Percentiles rank a stretch among this genome's conserved stretches.
Conservation (phyloP, 2,797 vertebrate genomes). For the Rhynchonycteris naso region DNA sequence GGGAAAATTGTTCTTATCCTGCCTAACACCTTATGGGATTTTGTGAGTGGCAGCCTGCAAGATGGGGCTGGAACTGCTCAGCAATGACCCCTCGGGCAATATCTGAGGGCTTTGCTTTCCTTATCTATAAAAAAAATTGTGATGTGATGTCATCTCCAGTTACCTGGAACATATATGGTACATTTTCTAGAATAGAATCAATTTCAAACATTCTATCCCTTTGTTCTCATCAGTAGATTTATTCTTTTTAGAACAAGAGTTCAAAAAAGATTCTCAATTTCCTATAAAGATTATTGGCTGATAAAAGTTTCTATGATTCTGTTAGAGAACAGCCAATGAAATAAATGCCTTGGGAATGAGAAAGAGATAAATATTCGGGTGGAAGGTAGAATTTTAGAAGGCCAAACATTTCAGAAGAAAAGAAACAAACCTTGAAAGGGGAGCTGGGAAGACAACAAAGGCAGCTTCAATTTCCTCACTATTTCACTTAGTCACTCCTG, state of each 20-base stretch:
- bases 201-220: not conserved
- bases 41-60: not conserved
- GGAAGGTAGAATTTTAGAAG: not conserved
- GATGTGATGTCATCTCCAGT: not conserved
- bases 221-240: not conserved
- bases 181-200: not conserved
- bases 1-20: not conserved
- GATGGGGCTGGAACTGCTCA: not conserved
- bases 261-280: not conserved
- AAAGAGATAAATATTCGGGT: not conserved
- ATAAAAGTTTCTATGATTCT: not conserved
- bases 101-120: not conserved
- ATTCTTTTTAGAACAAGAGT: not conserved
- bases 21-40: not conserved
- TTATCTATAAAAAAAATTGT: not conserved
- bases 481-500: not conserved
- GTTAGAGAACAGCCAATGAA: not conserved
- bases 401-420: not conserved
- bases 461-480: not conserved
- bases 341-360: not conserved
- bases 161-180: not conserved
- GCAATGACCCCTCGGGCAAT: not conserved
- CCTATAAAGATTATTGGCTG: not conserved
- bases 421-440: not conserved
- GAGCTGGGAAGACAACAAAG: not conserved